Evolutionary conservation across 2,888 invertebrate species (phyloP).

Genomic region (Leptinotarsa haldemani): DNA sequence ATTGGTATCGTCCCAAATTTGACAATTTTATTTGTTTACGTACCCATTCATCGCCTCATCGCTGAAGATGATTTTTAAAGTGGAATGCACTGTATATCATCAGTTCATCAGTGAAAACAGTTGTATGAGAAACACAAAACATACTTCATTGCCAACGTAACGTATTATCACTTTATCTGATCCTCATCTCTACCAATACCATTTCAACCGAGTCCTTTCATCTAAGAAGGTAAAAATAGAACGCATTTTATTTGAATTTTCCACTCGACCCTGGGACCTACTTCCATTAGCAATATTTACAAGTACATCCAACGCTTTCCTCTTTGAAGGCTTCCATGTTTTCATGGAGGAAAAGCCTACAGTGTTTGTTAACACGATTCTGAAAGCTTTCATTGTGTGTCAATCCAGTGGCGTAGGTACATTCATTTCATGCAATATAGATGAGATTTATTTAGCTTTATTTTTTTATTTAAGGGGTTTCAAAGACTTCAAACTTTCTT

Average conservation of each 20-base stretch:
- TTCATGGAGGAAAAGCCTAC: slow-evolving; percentile 4
- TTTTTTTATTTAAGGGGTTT: too few relatives aligned
- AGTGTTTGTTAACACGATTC: slow-evolving; percentile 14
- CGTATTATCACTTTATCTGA: background rate
- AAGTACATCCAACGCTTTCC: slow-evolving; percentile 14
- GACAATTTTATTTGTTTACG: too few relatives aligned
- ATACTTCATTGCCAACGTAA: background rate
- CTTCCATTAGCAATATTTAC: slow-evolving; percentile 17
- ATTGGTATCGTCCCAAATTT: too few relatives aligned
- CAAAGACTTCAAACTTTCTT: too few relatives aligned
- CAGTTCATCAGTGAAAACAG: background rate
- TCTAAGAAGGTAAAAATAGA: slow-evolving; percentile 1
- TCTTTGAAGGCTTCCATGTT: slow-evolving; percentile 18
- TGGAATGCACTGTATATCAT: background rate
- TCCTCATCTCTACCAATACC: background rate
- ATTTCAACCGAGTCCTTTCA: slow-evolving; percentile 7
- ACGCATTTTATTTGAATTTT: slow-evolving; percentile 8
- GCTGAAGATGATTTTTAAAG: too few relatives aligned
- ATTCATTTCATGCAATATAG: background rate
- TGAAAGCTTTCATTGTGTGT: slow-evolving; percentile 12
- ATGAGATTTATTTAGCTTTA: too few relatives aligned
- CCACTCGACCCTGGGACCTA: background rate
- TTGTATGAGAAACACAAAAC: background rate
- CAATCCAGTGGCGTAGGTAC: slow-evolving; percentile 1
- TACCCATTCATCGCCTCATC: too few relatives aligned